A percentile compares a stretch with the other conserved stretches of the same genome.
Evolutionary conservation across 2,888 invertebrate genomes (phyloP).

Genomic region (Artemia sinica): DNA sequence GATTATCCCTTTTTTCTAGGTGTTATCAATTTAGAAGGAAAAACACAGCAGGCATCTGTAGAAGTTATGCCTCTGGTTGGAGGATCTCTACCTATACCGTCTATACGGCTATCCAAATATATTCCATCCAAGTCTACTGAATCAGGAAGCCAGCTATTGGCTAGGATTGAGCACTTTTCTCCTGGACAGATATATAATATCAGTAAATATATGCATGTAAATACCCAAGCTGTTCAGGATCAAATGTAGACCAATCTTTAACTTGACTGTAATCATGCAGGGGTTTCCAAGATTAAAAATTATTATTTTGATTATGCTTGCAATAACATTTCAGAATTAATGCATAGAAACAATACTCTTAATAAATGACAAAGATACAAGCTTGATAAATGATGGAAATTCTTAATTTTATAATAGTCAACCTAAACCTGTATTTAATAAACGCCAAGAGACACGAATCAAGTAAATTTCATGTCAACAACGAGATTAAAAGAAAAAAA

Average conservation of each 20-base stretch:
- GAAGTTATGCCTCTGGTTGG: constrained; percentile 86
- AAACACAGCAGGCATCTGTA: constrained; percentile 52
- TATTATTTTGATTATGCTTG: no score
- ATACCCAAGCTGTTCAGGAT: constrained; percentile 42
- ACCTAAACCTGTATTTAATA: no score
- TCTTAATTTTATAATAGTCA: no score
- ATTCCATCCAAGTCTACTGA: constrained; percentile 43
- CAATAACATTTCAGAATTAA: no score
- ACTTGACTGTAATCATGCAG: neutral
- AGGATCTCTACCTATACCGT: constrained; percentile 72
- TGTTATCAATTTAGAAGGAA: constrained; percentile 49
- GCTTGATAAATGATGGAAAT: no score
- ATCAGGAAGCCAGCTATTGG: constrained; percentile 29
- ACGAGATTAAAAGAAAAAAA: no score
- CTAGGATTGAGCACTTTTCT: constrained; percentile 68
- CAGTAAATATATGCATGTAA: constrained; percentile 75
- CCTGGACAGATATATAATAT: constrained; percentile 83
- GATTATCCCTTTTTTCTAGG: constrained; percentile 36
- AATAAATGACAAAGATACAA: no score
- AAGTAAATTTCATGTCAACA: no score
- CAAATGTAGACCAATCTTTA: constrained; percentile 2
- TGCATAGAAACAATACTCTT: no score
- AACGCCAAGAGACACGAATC: no score
- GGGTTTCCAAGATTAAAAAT: no score
- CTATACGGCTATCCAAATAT: constrained; percentile 71